Evolutionary conservation across 92 coral and sea anemone species (phyloP).

Genomic region (Palythoa grandis): DNA sequence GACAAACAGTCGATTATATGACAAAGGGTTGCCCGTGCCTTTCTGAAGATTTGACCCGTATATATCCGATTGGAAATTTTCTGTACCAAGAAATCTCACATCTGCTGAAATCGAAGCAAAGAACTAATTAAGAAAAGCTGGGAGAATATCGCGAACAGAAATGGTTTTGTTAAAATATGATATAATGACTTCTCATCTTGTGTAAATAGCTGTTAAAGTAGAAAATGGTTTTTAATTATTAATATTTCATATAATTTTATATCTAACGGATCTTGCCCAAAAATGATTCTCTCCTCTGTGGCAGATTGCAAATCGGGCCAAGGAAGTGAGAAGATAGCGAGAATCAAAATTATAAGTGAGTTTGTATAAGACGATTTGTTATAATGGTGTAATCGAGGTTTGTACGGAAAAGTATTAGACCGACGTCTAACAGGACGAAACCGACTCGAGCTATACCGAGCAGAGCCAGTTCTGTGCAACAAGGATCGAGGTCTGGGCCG

Average conservation of each 20-base stretch:
- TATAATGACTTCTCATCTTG: neutral
- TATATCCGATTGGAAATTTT: neutral
- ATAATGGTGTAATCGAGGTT: too few species aligned
- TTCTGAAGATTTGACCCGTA: neutral
- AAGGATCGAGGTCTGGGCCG: too few species aligned
- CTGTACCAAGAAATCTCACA: neutral
- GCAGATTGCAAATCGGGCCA: neutral
- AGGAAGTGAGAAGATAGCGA: neutral
- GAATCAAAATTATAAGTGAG: neutral
- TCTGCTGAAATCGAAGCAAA: neutral
- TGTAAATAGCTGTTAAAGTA: slow-evolving; percentile 17
- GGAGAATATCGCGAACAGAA: neutral
- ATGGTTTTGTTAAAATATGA: neutral
- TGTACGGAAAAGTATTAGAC: too few species aligned
- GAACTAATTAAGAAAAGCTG: neutral
- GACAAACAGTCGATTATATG: neutral
- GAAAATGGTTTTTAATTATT: neutral
- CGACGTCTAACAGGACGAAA: too few species aligned
- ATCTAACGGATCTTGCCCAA: neutral
- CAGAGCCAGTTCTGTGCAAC: too few species aligned
- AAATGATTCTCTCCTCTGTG: neutral
- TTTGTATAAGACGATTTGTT: neutral
- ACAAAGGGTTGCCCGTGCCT: neutral
- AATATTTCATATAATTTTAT: neutral
- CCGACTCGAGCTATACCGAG: too few species aligned